phyloP scores from a whole-genome alignment of 2,797 vertebrate genomes.

The Bradypus variegatus region DNA sequence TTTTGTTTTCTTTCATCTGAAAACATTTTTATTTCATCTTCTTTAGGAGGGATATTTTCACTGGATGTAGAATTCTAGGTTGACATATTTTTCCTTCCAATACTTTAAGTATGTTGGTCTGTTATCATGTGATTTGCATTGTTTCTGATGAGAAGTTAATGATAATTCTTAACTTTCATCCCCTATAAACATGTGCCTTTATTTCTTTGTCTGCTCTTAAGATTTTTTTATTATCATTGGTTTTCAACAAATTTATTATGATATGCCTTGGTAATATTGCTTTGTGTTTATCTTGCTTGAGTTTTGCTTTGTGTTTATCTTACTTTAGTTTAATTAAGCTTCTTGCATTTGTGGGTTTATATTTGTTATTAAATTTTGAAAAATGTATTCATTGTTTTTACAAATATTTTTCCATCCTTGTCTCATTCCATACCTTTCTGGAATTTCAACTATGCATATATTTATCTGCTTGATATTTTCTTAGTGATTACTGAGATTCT shows the following conservation, averaged over 20 bases:
- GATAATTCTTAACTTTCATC: neutral
- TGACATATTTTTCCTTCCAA: neutral
- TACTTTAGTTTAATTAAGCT: neutral
- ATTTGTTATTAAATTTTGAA: neutral
- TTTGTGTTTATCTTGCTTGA: neutral
- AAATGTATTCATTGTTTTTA: neutral
- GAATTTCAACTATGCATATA: neutral
- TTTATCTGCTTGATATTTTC: neutral
- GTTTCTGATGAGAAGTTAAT: neutral
- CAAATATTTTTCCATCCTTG: neutral
- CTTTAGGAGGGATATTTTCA: neutral
- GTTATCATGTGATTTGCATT: neutral
- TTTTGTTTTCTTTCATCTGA: neutral
- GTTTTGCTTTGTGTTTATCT: neutral
- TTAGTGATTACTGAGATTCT: neutral
- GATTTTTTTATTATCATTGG: neutral
- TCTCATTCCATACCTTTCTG: neutral
- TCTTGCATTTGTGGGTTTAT: neutral
- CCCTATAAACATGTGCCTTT: neutral
- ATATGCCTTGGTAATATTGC: neutral
- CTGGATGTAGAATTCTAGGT: slow-evolving; percentile 13
- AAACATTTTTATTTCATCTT: slow-evolving; percentile 36
- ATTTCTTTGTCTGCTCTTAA: neutral
- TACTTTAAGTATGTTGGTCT: neutral
- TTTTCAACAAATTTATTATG: neutral